These are phyloP conservation scores for Dasysyrphus albostriatus DNA, from an alignment of 2,888 invertebrate genomes.

Conservation along the genomic window DNA sequence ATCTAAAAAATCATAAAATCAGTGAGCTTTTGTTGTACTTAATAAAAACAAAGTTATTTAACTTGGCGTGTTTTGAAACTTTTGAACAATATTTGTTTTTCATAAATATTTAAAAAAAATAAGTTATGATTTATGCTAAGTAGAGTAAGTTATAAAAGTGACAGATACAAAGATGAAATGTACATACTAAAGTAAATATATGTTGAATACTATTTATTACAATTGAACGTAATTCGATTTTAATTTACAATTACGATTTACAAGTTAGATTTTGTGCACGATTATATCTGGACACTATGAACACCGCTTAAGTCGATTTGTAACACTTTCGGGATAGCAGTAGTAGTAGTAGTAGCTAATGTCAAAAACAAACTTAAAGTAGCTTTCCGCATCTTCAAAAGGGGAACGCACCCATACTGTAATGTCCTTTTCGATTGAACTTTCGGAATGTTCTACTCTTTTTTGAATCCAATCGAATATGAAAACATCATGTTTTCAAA, in stretches of 20 bases:
- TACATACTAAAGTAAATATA: constrained; percentile 52
- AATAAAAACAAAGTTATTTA: constrained; percentile 19
- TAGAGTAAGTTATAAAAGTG: constrained; percentile 29
- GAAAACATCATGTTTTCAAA: too few species aligned
- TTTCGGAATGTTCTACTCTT: too few species aligned
- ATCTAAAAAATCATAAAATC: background rate
- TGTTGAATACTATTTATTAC: constrained; percentile 59
- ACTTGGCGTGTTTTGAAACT: constrained; percentile 20
- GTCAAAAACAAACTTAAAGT: too few species aligned
- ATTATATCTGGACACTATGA: too few species aligned
- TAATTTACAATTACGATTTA: background rate
- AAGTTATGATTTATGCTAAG: constrained; percentile 27
- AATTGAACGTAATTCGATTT: constrained; percentile 20
- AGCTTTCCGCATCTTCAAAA: too few species aligned
- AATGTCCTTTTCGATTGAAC: too few species aligned
- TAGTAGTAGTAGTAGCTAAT: too few species aligned
- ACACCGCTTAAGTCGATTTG: too few species aligned
- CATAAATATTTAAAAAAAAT: background rate
- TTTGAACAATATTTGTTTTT: constrained; percentile 15
- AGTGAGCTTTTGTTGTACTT: constrained; percentile 43
- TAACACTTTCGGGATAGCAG: too few species aligned
- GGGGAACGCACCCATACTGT: too few species aligned
- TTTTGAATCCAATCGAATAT: too few species aligned
- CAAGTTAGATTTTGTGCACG: too few species aligned
- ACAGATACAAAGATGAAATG: constrained; percentile 30